A percentile compares a stretch with the other conserved stretches of the same genome.
Evolutionary conservation across 2,888 invertebrate species (phyloP).

Genomic region (Rhorus exstirpatorius): DNA sequence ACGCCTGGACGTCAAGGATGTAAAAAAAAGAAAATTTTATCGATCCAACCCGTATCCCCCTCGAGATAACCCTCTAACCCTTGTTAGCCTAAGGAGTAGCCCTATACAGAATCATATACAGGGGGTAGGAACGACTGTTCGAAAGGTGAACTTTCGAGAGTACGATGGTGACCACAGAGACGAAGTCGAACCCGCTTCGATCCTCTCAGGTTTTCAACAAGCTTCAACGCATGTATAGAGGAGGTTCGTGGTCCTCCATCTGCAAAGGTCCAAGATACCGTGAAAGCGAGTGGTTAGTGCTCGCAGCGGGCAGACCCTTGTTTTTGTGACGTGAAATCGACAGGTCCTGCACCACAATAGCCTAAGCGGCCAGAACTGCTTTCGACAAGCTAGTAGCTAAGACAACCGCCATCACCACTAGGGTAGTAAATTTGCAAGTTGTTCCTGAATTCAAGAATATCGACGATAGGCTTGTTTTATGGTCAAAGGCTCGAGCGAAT

Average conservation of each 20-base stretch:
- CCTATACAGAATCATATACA: too few species aligned
- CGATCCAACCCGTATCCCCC: too few species aligned
- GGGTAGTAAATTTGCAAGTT: background rate
- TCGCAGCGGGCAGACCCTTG: slow-evolving; percentile 21
- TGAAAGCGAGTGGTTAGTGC: slow-evolving; percentile 29
- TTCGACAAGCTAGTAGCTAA: slow-evolving; percentile 53
- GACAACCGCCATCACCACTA: slow-evolving; percentile 13
- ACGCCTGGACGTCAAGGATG: background rate
- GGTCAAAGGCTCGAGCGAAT: background rate
- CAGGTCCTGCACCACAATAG: slow-evolving; percentile 79
- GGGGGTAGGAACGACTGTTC: too few species aligned
- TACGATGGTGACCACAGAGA: slow-evolving; percentile 2
- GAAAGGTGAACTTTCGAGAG: background rate
- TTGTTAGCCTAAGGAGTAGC: too few species aligned
- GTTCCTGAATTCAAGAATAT: background rate
- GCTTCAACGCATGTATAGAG: background rate
- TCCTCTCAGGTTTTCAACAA: slow-evolving; percentile 3
- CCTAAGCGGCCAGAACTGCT: slow-evolving; percentile 73
- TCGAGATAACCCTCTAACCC: too few species aligned
- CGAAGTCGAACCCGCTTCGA: background rate
- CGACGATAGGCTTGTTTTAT: background rate
- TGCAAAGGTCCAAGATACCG: slow-evolving; percentile 22
- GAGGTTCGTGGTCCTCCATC: background rate
- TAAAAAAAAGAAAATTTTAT: too few species aligned
- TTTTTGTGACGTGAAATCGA: slow-evolving; percentile 81